Conservation (phyloP, 2,113 vertebrate genomes). For the Corapipo altera region DNA sequence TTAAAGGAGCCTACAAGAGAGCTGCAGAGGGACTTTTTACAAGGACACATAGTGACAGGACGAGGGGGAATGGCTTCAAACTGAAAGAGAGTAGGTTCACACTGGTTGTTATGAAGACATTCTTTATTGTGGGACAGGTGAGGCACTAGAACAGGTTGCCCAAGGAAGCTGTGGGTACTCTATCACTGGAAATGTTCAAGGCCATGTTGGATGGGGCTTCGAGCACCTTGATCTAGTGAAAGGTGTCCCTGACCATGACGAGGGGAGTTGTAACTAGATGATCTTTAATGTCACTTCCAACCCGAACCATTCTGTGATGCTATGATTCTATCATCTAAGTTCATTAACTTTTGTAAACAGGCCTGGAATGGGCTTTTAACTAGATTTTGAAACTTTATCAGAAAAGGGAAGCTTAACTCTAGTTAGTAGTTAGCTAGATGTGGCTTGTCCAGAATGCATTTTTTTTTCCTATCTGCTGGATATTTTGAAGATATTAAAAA, state of each 20-base stretch:
- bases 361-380: background rate
- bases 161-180: background rate
- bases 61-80: background rate
- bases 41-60: background rate
- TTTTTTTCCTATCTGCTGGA: background rate
- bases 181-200: background rate
- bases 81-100: background rate
- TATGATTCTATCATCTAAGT: background rate
- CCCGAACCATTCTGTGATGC: background rate
- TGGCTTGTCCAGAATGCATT: background rate
- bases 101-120: background rate
- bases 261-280: background rate
- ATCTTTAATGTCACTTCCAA: background rate
- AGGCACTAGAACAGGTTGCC: background rate
- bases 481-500: background rate
- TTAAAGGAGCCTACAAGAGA: background rate
- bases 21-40: background rate
- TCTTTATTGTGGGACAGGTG: background rate
- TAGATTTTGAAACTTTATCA: background rate
- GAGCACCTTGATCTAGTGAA: background rate
- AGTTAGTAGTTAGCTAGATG: background rate
- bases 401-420: background rate
- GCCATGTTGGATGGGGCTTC: background rate
- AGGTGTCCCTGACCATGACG: background rate
- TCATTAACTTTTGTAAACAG: background rate